Base-by-base conservation (phyloP, 2,113 vertebrate genomes). In the Ceyx melanurus region DNA sequence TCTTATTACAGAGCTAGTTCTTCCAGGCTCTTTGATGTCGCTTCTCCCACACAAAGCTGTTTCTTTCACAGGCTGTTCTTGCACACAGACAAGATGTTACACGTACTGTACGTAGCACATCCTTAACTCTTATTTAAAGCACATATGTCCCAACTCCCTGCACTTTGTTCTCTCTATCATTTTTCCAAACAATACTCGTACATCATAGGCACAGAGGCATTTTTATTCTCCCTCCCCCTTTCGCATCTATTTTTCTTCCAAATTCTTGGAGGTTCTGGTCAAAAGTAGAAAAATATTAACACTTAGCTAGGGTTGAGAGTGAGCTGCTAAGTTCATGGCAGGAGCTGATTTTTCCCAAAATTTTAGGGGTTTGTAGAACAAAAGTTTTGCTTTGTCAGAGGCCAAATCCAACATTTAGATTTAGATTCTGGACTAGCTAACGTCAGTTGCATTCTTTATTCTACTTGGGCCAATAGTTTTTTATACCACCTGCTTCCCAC, bases 41-140 rank as follows among this genome's bases (percentile, higher is more conserved):
- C 62, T 81, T 79, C 88, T 92, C 86, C 95, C 60, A 66, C 89
- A 93, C 67, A 82, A 76, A 89, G 46, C 83, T 79, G 77, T 37
- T 89, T 53, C 75, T 80, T 85, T 94, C 91, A 73, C 90, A 82
- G 83, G 33, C 91, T 79, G 71, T 92, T 82, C 88, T 50, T 76
- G 78, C 86, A 91, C 78, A 91, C 0, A 3, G 70, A 85, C 93
- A 93, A 70, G 66, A 90, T 76, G 86, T 79, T 82, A 73, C 81
- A 92, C 15, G 7, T 76, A 60, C 77, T 35, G 12, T 35, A 42
- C 7, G 13, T 4, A 35, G 81, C 71, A 87, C 83, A 84, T 57
- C 83, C 78, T 23, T 58, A 50, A 2, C 58, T 67, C 86, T 90
- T 90, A 82, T 82, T 90, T 76, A 94, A 92, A 88, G 91, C 80